Base-by-base conservation (phyloP, 2,797 vertebrate species). In the Hippoglossus hippoglossus region DNA sequence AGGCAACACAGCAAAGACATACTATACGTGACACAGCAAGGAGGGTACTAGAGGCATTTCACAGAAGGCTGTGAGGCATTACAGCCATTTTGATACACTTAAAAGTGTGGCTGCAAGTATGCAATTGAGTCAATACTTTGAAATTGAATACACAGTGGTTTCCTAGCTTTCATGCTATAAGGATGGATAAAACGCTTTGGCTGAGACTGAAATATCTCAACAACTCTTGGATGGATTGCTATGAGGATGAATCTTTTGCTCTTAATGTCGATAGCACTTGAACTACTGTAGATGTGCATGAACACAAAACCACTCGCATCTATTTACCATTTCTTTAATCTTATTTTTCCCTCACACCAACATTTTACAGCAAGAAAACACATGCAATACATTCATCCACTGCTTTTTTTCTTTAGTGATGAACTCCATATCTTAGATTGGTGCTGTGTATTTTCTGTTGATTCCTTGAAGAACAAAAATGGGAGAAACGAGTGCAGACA, bases 11-110 rank as follows among this genome's bases (percentile, higher is more conserved):
- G 65, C 68, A 52, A 80, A 84, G 76, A 62, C 75, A 87, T 62
- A 53, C 59, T 75, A 68, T 79, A 82, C n/a, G 3, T 84, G 73
- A 84, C 66, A 58, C 67, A 74, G 80, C 83, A 72, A 3, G 73
- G 49, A 74, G 64, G 68, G 60, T 9, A 58, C 59, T 44, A 10
- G 34, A 58, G 50, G 46, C 61, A 41, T 44, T 75, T 71, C 19
- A 62, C 51, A 25, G 22, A 62, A 53, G 24, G 21, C 67, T 51
- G 36, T n/a, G 62, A 66, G 21, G 25, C 31, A 50, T 53, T 54
- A 19, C 1, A 58, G 24, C 19, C 18, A 19, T 66, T 47, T 25
- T 26, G 66, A 24, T 34, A 34, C 39, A 53, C 22, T 59, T 19
- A 28, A 21, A 67, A 19, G 18, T 46, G 44, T 31, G 28, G 46